These are phyloP conservation scores for Eolophus roseicapilla DNA, from an alignment of 2,113 vertebrate genomes.

Conservation along the genomic window DNA sequence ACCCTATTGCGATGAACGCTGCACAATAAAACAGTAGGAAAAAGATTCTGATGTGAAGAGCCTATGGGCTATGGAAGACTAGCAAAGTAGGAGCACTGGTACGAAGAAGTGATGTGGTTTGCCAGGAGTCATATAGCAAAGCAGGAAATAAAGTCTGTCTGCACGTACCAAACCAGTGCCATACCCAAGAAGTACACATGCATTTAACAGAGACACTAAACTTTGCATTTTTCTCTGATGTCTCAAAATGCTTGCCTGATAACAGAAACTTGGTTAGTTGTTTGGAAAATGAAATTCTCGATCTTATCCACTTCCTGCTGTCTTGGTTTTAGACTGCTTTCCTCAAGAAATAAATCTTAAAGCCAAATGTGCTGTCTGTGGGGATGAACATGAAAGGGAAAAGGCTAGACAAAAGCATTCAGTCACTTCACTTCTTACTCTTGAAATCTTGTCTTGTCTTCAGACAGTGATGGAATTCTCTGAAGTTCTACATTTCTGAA, in stretches of 20 bases:
- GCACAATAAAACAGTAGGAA: background rate
- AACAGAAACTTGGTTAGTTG: background rate
- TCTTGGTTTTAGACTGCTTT: background rate
- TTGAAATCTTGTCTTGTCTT: background rate
- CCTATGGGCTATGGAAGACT: background rate
- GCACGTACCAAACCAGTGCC: background rate
- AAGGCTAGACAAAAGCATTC: background rate
- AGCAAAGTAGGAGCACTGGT: background rate
- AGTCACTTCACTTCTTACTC: background rate
- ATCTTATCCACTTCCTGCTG: background rate
- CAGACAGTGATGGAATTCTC: background rate
- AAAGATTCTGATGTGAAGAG: background rate
- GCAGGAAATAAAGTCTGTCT: background rate
- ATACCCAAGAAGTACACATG: background rate
- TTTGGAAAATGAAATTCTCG: background rate
- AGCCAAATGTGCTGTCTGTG: background rate
- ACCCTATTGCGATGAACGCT: background rate
- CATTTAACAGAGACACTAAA: background rate
- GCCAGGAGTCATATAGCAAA: background rate
- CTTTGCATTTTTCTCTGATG: background rate
- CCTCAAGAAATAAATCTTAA: background rate
- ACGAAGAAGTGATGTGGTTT: background rate
- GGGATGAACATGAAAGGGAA: background rate
- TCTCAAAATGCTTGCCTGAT: background rate
- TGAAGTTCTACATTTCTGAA: background rate